A percentile compares a stretch with the other conserved stretches of the same genome.
phyloP scores from a whole-genome alignment of 2,797 vertebrate genomes.

The Cossypha heuglini region DNA sequence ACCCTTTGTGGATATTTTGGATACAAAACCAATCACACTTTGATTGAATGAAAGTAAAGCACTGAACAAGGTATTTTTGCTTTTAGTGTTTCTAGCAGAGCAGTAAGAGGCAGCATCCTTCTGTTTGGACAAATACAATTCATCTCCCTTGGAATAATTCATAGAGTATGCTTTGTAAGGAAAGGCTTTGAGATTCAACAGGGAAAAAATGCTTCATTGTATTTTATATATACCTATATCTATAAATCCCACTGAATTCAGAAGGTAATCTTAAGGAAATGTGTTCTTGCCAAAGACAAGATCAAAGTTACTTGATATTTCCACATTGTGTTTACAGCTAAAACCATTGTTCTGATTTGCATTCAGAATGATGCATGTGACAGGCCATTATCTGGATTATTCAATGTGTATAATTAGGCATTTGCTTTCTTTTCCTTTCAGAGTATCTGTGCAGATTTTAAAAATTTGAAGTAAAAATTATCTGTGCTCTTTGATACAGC shows the following conservation, averaged over 20 bases:
- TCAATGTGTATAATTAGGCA: not conserved
- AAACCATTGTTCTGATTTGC: not conserved
- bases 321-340: slow-evolving; percentile 3
- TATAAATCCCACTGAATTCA: not conserved
- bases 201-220: not conserved
- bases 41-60: rapidly evolving
- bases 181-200: not conserved
- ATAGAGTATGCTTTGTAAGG: not conserved
- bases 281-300: not conserved
- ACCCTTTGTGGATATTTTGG: not conserved
- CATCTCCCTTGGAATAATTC: not conserved
- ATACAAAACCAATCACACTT: not conserved
- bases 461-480: not conserved
- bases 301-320: not conserved
- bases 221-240: no score
- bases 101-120: not conserved
- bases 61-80: not conserved
- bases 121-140: not conserved
- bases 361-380: slow-evolving; percentile 15
- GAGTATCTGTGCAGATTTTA: not conserved
- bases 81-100: not conserved
- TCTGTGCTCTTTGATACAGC: not conserved
- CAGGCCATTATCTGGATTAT: slow-evolving; percentile 17
- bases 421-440: not conserved
- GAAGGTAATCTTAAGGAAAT: not conserved